Evolutionary conservation across 2,113 vertebrate genomes (phyloP), one percentile per base, ranked within the genome.

Genomic region (Psilopogon haemacephalus): DNA sequence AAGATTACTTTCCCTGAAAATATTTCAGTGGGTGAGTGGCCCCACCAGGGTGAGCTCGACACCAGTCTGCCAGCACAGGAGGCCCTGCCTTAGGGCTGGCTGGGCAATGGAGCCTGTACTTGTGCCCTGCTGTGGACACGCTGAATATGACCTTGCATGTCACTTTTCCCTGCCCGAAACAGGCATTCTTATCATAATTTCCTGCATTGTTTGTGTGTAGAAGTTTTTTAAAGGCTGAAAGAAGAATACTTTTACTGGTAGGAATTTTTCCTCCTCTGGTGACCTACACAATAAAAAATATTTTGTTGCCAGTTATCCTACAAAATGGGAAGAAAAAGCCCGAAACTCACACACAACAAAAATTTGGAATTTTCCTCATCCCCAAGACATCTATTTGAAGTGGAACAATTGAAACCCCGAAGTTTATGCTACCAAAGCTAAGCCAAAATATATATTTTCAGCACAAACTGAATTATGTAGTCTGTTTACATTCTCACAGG

Each of bases 11-110:
- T 84, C 11, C 23, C n/a, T 32, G 52, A 18, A 48, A 28, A 15
- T 4, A 19, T 28, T 77, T 28, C 21, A 27, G 59, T 2, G 3
- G 46, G 8, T n/a, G 8, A 44, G 19, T 3, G 6, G 2, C 7
- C 13, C 9, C 3, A 33, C 14, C n/a, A 32, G 19, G 0, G 0
- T 2, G 2, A 64, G 23, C 44, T n/a, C 19, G 68, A 58, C n/a
- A 19, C 48, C 23, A 12, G 23, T 50, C 48, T 50, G 12, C 48
- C 48, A 50, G 23, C 48, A 50, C 23, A 50, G 48, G 12, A 50
- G 23, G 6, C 23, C 20, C 30, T 58, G 55, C 55, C 10, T 24
- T 12, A 1, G 4, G 23, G 20, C n/a, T 35, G 38, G 19, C 16
- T 48, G 17, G 55, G 33, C 28, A 8, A 14, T 2, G 19, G 8